phyloP scores from a whole-genome alignment of 2,888 invertebrate species.

The Alentia gelatinosa region DNA sequence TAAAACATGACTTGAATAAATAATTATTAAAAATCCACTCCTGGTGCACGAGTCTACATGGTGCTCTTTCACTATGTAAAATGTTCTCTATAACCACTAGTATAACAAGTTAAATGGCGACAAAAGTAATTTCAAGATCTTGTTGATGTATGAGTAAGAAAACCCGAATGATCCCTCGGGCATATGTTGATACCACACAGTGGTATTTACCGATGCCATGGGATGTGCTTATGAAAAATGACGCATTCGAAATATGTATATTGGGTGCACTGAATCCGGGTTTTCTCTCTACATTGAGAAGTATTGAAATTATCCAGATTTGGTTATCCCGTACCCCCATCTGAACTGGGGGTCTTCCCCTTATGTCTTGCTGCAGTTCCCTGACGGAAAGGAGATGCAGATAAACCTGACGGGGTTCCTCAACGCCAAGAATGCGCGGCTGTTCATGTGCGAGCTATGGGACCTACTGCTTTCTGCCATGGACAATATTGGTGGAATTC shows the following conservation, averaged over 20 bases:
- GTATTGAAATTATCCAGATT: not conserved
- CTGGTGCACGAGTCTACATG: not conserved
- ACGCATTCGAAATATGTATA: not conserved
- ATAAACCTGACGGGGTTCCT: conserved; percentile 99
- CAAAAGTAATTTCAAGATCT: not conserved
- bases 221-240: not conserved
- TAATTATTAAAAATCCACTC: not conserved
- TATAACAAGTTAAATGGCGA: not conserved
- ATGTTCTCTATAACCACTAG: not conserved
- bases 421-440: conserved; percentile 97
- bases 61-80: not conserved
- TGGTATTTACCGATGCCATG: not conserved
- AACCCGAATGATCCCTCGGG: not conserved
- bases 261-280: not conserved
- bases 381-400: conserved; percentile 99
- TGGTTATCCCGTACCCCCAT: not conserved
- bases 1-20: not conserved
- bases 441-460: conserved; percentile 99
- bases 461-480: conserved; percentile 95
- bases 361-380: conserved; percentile 85
- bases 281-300: not conserved
- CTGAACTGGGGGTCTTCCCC: conserved; percentile 54
- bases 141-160: not conserved
- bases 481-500: conserved; percentile 96
- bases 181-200: not conserved